phyloP scores from a whole-genome alignment of 2,888 invertebrate species.

The Sphecodes monilicornis region DNA sequence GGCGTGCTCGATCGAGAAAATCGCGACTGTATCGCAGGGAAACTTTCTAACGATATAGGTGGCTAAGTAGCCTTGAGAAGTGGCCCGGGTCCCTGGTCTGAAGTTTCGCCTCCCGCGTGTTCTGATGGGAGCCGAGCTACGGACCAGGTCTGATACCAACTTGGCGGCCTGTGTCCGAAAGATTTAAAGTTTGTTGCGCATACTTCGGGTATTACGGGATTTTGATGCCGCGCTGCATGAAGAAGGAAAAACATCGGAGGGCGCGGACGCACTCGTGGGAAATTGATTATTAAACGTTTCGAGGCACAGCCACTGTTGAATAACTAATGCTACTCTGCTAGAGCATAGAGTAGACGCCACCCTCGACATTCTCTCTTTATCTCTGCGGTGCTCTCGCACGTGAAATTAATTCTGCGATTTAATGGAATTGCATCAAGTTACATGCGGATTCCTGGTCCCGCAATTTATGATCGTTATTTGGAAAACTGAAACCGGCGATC shows the following conservation, averaged over 20 bases:
- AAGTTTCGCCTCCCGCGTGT: constrained; percentile 72
- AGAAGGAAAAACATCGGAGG: not conserved
- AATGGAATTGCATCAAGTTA: constrained; percentile 29
- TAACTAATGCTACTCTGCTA: not conserved
- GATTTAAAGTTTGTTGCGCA: constrained; percentile 74
- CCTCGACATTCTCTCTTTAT: not conserved
- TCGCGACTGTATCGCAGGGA: constrained; percentile 63
- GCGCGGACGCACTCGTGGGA: not conserved
- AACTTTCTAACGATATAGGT: constrained; percentile 70
- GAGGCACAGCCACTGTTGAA: constrained; percentile 1
- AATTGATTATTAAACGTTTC: constrained; percentile 49
- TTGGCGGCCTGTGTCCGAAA: constrained; percentile 73
- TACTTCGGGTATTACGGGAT: constrained; percentile 70
- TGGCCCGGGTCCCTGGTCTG: constrained; percentile 38
- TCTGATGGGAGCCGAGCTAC: constrained; percentile 73
- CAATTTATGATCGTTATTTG: constrained; percentile 58
- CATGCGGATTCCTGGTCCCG: not conserved
- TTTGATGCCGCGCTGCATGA: constrained; percentile 54
- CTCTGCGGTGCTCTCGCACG: not conserved
- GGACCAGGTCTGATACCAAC: constrained; percentile 75
- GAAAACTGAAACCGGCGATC: constrained; percentile 46
- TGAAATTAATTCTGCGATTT: constrained; percentile 45
- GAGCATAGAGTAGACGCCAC: not conserved
- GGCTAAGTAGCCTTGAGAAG: constrained; percentile 59
- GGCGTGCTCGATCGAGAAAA: constrained; percentile 67